A percentile compares a stretch with the other conserved stretches of the same genome.
These are phyloP conservation scores for Philopotamus ludificatus DNA, from an alignment of 1,140 invertebrate species.

Conservation along the genomic window DNA sequence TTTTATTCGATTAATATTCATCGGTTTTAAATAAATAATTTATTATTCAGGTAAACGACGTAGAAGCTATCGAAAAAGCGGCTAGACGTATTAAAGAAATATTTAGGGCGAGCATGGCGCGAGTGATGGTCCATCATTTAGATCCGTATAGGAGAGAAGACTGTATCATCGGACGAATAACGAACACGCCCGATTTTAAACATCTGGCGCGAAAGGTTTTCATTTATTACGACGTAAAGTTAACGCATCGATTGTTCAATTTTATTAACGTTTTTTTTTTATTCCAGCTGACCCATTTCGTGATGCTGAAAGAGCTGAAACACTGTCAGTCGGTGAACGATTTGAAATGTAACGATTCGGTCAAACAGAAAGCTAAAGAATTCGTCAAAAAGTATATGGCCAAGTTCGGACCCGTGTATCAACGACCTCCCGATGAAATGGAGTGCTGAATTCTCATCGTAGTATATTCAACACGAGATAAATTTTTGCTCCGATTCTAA, in stretches of 20 bases:
- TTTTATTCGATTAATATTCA: not conserved
- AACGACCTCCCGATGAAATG: constrained; percentile 60
- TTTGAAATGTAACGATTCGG: constrained; percentile 86
- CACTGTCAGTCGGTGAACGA: constrained; percentile 87
- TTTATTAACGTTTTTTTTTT: constrained; percentile 23
- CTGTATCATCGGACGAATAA: constrained; percentile 83
- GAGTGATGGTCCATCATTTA: constrained; percentile 84
- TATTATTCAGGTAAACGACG: constrained; percentile 11
- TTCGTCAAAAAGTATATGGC: constrained; percentile 96
- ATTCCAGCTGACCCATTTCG: constrained; percentile 88
- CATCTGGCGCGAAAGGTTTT: constrained; percentile 90
- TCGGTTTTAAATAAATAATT: not conserved
- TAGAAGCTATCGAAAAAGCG: constrained; percentile 44
- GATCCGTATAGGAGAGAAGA: constrained; percentile 85
- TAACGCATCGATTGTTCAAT: not conserved
- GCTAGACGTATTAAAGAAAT: constrained; percentile 78
- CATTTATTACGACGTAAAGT: not conserved
- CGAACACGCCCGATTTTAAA: constrained; percentile 91
- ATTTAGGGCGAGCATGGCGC: constrained; percentile 86
- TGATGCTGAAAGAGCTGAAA: constrained; percentile 94
- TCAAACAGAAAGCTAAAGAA: constrained; percentile 90
- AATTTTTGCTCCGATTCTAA: too few relatives aligned
- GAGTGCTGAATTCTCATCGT: constrained; percentile 38
- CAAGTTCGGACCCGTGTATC: constrained; percentile 79
- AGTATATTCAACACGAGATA: not conserved